Evolutionary conservation across 2,888 invertebrate genomes (phyloP).

Genomic region (Horisme vitalbata): DNA sequence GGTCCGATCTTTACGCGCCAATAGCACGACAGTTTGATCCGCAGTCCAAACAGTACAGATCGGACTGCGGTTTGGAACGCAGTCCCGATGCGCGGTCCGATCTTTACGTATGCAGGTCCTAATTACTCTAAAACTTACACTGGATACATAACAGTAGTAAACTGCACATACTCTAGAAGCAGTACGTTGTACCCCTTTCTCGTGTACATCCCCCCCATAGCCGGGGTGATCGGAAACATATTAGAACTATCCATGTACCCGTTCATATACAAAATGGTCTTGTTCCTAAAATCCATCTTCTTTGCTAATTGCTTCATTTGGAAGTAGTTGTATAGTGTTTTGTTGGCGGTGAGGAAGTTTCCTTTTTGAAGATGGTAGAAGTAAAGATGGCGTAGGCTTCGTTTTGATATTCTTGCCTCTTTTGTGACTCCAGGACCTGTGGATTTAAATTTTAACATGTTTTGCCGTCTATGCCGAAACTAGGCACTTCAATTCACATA

Average conservation of each 20-base stretch:
- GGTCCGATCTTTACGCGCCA: too few relatives aligned
- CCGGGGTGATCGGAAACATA: constrained; percentile 2
- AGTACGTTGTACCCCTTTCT: constrained; percentile 41
- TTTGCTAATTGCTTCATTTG: constrained; percentile 40
- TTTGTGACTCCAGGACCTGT: constrained; percentile 29
- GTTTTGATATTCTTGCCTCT: constrained; percentile 20
- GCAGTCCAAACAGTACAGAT: too few relatives aligned
- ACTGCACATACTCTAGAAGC: constrained; percentile 35
- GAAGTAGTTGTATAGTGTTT: constrained; percentile 41
- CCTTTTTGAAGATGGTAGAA: constrained; percentile 16
- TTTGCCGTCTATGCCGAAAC: too few relatives aligned
- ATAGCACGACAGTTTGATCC: too few relatives aligned
- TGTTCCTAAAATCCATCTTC: constrained; percentile 37
- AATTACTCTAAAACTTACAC: constrained; percentile 11
- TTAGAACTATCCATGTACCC: constrained; percentile 23
- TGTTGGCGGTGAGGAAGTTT: constrained; percentile 18
- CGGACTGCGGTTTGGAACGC: too few relatives aligned
- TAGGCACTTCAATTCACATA: too few relatives aligned
- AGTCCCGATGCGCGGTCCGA: too few relatives aligned
- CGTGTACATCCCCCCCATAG: constrained; percentile 24
- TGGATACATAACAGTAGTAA: constrained; percentile 18
- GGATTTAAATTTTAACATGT: not conserved
- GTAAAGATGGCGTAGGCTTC: constrained; percentile 11
- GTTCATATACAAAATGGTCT: constrained; percentile 42
- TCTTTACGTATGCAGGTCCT: too few relatives aligned